Evolutionary conservation across 2,888 invertebrate genomes (phyloP), one percentile per base, ranked within the genome.

Genomic region (Polyommatus icarus): DNA sequence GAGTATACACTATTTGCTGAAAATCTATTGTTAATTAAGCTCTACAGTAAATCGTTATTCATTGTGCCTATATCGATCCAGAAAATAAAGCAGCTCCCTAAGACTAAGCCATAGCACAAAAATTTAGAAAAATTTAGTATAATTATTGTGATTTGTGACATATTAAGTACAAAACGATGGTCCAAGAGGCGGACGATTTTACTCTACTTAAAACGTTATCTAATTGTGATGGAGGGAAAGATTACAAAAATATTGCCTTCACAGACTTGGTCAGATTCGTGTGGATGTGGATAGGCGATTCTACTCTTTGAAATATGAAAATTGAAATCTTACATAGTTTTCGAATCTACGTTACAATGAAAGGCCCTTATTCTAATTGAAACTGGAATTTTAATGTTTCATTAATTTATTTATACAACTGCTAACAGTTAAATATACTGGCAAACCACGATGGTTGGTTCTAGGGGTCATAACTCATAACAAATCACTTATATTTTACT

Each of bases 171-270:
- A 67, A 67, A 67, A 67, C 67, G 29, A 29, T 67, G 67, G 29
- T 67, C 67, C 67, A 67, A 67, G 29, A 67, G 67, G 67, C 67
- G 67, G 67, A 32, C 67, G 15, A 67, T 67, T 67, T 18, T 15
- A 67, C 29, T 67, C 67, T 67, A 67, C 67, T 29, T 67, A 29
- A 24, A 67, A 29, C 15, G 15, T 32, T 67, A 67, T 67, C 29
- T 12, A 67, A 67, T 67, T 67, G 67, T 67, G 67, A 67, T 67
- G 67, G 67, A 67, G 67, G 67, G 67, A 67, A 29, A 67, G 5
- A 29, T 67, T 61, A 67, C 29, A 32, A 29, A 67, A 32, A 15
- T 67, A 67, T 67, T 29, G 67, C 24, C 10, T 61, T 61, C 61
- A 61, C 61, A 61, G n/a, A 20, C 59, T 61, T 61, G 24, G 24